These are phyloP conservation scores for Phengaris alcon DNA, from an alignment of 2,888 invertebrate species.

Conservation along the genomic window DNA sequence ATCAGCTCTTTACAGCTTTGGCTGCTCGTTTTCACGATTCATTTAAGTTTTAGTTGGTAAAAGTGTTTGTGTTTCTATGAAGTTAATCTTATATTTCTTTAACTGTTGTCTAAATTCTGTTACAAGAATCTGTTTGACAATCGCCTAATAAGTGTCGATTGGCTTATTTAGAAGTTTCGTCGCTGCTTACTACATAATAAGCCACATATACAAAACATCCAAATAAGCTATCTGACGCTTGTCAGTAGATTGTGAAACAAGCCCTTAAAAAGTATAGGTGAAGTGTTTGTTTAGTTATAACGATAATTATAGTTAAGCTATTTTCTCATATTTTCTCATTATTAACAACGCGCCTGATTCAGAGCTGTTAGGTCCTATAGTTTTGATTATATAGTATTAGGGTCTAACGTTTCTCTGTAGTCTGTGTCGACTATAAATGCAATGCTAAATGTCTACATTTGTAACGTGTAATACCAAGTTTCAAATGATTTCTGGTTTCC, in stretches of 20 bases:
- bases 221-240: too few relatives aligned
- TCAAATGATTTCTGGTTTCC: slow-evolving; percentile 3
- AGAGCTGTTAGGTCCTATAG: neutral
- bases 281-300: neutral
- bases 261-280: neutral
- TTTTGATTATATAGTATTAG: neutral
- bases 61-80: neutral
- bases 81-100: neutral
- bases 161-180: too few relatives aligned
- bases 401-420: neutral
- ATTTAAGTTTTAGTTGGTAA: neutral
- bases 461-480: neutral
- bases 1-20: neutral
- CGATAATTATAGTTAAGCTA: neutral
- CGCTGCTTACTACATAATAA: too few relatives aligned
- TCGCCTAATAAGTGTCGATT: too few relatives aligned
- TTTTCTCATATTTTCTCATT: neutral
- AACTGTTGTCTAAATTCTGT: neutral
- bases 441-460: too few relatives aligned
- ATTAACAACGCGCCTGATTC: neutral
- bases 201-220: too few relatives aligned
- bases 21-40: neutral
- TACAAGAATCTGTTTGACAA: neutral
- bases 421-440: too few relatives aligned
- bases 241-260: too few relatives aligned